These are phyloP conservation scores for Nipponia nippon DNA, from an alignment of 2,113 vertebrate genomes.

Conservation along the genomic window DNA sequence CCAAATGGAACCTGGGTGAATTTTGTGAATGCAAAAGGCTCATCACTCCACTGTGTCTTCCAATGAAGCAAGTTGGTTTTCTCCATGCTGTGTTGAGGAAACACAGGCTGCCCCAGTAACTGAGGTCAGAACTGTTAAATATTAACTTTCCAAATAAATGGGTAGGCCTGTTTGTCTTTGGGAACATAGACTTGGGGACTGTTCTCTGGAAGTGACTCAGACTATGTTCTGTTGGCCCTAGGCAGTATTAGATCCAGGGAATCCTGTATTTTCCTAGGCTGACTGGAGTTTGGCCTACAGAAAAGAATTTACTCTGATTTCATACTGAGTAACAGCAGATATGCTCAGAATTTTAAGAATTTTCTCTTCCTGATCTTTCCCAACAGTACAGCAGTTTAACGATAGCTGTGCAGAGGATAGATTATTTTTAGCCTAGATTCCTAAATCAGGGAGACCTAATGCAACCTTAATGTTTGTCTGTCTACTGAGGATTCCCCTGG, in stretches of 20 bases:
- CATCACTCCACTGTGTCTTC: not conserved
- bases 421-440: not conserved
- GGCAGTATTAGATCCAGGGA: not conserved
- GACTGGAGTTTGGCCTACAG: not conserved
- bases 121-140: conserved; percentile 24
- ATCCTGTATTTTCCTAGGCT: not conserved
- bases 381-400: not conserved
- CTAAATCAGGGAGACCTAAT: not conserved
- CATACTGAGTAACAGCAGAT: not conserved
- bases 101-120: not conserved
- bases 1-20: not conserved
- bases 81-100: not conserved
- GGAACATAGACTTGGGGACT: not conserved
- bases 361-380: not conserved
- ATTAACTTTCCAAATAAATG: not conserved
- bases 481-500: not conserved
- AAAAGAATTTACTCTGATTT: not conserved
- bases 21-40: not conserved
- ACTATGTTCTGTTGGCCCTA: not conserved
- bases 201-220: not conserved
- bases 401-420: not conserved
- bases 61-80: not conserved
- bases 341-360: not conserved
- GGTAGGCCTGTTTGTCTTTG: not conserved
- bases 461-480: not conserved